Conservation (phyloP, 2,797 vertebrate genomes). For the Phalloptychus januarius region DNA sequence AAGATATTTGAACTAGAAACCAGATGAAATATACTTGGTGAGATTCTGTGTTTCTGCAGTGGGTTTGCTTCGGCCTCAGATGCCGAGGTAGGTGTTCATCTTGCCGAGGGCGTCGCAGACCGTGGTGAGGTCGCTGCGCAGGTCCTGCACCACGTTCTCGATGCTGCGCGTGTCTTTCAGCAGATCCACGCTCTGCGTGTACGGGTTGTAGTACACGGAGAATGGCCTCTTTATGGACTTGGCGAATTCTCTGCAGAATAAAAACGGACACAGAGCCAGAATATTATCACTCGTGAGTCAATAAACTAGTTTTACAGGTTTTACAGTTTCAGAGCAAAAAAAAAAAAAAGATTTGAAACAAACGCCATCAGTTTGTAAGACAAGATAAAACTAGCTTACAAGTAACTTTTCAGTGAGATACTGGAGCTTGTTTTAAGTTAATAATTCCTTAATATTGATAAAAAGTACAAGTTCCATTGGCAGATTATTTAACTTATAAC, state of each 20-base stretch:
- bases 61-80: conserved; percentile 67
- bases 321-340: not conserved
- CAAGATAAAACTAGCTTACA: no score
- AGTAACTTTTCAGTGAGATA: no score
- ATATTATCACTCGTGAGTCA: not conserved
- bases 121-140: conserved; percentile 93
- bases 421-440: no score
- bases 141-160: conserved; percentile 93
- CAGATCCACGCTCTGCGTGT: conserved; percentile 94
- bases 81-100: conserved; percentile 97
- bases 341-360: not conserved
- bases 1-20: no score
- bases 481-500: no score
- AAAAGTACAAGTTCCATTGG: no score
- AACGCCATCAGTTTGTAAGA: not conserved
- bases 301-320: no score
- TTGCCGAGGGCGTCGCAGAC: conserved; percentile 95
- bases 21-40: no score
- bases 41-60: no score
- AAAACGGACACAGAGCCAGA: not conserved
- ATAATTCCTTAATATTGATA: no score
- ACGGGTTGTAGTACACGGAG: conserved; percentile 96
- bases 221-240: conserved; percentile 95
- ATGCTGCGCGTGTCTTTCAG: conserved; percentile 94
- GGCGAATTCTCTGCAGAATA: conserved; percentile 88